Conservation (phyloP, 1,140 invertebrate genomes). For the Thaumetopoea pityocampa region DNA sequence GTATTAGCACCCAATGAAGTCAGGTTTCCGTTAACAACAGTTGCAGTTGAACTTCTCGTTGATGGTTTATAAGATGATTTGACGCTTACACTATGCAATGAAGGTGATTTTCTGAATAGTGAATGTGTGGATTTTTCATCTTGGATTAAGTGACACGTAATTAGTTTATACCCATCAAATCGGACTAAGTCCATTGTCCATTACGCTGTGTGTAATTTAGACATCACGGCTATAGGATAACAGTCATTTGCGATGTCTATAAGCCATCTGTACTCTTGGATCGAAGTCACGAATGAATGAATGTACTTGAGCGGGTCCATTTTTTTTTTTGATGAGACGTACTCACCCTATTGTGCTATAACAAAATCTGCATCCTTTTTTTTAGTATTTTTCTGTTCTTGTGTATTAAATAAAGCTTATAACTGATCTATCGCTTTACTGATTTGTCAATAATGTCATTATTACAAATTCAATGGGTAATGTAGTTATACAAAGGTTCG, state of each 20-base stretch:
- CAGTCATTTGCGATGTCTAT: slow-evolving; percentile 44
- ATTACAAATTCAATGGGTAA: too few relatives aligned
- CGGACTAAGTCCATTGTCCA: background rate
- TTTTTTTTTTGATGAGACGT: slow-evolving; percentile 8
- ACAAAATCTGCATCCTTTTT: slow-evolving; percentile 7
- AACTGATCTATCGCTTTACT: too few relatives aligned
- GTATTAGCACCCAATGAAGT: slow-evolving; percentile 28
- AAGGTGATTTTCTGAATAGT: too few relatives aligned
- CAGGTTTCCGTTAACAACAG: background rate
- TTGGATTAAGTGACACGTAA: too few relatives aligned
- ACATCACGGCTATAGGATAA: slow-evolving; percentile 54
- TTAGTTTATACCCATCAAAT: too few relatives aligned
- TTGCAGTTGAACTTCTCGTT: too few relatives aligned
- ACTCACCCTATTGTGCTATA: slow-evolving; percentile 3
- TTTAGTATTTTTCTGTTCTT: too few relatives aligned
- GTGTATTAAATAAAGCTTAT: background rate
- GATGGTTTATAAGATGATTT: too few relatives aligned
- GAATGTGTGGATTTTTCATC: too few relatives aligned
- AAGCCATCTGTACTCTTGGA: slow-evolving; percentile 55
- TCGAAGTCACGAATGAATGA: slow-evolving; percentile 32
- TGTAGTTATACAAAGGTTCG: too few relatives aligned
- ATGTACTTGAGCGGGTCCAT: slow-evolving; percentile 50
- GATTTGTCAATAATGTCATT: too few relatives aligned
- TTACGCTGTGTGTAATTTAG: slow-evolving; percentile 51
- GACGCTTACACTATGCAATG: too few relatives aligned